These are phyloP conservation scores for Strix aluco DNA, from an alignment of 2,113 vertebrate species.

Conservation along the genomic window DNA sequence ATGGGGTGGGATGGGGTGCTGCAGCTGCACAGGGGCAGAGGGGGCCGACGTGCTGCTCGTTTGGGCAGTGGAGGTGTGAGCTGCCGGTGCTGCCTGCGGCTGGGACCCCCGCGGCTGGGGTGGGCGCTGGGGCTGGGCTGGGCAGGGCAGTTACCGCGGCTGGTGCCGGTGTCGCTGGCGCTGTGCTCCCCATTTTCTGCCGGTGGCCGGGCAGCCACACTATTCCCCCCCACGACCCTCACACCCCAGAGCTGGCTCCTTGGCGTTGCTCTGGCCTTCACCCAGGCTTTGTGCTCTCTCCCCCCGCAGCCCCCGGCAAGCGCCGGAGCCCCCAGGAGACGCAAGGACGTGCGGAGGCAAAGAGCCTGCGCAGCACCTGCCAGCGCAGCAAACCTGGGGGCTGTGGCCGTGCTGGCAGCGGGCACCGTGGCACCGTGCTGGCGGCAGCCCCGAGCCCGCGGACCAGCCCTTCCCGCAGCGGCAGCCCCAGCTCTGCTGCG, in stretches of 20 bases:
- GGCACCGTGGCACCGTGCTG: rapidly evolving
- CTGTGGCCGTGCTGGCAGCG: neutral
- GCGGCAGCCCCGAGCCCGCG: neutral
- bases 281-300: neutral
- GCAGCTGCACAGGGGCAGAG: rapidly evolving
- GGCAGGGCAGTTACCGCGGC: too few relatives aligned
- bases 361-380: neutral
- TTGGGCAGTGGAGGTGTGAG: neutral
- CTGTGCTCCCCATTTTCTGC: neutral
- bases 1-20: rapidly evolving
- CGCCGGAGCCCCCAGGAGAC: rapidly evolving
- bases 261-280: neutral
- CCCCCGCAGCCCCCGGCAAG: neutral
- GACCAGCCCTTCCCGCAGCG: neutral
- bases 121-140: neutral
- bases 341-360: neutral
- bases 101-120: rapidly evolving
- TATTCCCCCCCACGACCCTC: neutral
- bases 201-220: rapidly evolving
- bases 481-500: neutral
- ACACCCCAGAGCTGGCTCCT: neutral
- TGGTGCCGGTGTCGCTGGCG: neutral
- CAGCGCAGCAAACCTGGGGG: too few relatives aligned
- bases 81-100: neutral
- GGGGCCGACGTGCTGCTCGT: neutral